These are phyloP conservation scores for Solea solea DNA, from an alignment of 2,113 vertebrate genomes.

Conservation along the genomic window DNA sequence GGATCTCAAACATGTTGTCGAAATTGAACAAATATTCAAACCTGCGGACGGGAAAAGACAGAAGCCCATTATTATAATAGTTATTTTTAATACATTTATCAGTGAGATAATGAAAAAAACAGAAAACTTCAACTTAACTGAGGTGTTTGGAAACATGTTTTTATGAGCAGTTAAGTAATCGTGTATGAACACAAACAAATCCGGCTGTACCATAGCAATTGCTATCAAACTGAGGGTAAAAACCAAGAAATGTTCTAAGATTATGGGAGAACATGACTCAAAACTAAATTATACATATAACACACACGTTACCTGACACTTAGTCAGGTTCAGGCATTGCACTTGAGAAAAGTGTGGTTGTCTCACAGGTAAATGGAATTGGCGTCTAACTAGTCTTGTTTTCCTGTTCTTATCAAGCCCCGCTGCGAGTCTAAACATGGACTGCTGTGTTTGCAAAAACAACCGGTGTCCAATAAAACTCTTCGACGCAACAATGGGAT, in stretches of 20 bases:
- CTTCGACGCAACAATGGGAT: neutral
- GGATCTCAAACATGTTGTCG: conserved; percentile 99
- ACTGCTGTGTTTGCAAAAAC: neutral
- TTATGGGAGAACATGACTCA: too few species aligned
- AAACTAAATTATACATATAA: too few species aligned
- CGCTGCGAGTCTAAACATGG: neutral
- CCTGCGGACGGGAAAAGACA: conserved; percentile 70
- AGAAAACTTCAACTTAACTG: too few species aligned
- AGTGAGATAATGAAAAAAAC: too few species aligned
- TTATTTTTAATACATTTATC: too few species aligned
- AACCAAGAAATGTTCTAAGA: too few species aligned
- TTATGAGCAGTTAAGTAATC: too few species aligned
- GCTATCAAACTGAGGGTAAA: too few species aligned
- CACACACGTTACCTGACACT: neutral
- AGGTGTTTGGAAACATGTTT: too few species aligned
- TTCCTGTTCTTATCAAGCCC: neutral
- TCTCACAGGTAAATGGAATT: neutral
- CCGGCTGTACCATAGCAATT: too few species aligned
- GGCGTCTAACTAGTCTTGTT: neutral
- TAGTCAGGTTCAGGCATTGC: neutral
- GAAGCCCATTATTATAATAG: neutral
- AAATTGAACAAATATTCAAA: conserved; percentile 99
- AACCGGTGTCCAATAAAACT: neutral
- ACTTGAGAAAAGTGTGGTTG: neutral
- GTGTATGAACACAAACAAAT: too few species aligned